Percentiles rank a stretch among this genome's conserved stretches.
phyloP scores from a whole-genome alignment of 2,888 invertebrate genomes.

The Drosophila buzzatii region DNA sequence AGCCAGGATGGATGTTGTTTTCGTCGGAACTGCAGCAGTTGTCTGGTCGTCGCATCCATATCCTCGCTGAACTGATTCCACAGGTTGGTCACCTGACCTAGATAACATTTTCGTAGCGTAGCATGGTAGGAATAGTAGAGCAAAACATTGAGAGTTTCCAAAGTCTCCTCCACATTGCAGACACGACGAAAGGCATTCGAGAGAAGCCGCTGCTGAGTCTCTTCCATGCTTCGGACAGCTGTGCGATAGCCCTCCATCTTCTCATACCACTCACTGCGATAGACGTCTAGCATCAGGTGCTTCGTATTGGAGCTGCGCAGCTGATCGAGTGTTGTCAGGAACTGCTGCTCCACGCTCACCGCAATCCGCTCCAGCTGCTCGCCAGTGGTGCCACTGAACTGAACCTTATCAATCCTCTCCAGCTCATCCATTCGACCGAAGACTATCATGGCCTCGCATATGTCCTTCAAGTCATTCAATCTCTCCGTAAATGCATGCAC shows the following conservation, averaged over 20 bases:
- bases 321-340: conserved; percentile 88
- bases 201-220: conserved; percentile 93
- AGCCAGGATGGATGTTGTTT: conserved; percentile 88
- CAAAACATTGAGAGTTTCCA: conserved; percentile 91
- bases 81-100: conserved; percentile 89
- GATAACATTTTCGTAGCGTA: conserved; percentile 89
- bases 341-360: conserved; percentile 90
- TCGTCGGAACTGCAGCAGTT: conserved; percentile 88
- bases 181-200: conserved; percentile 92
- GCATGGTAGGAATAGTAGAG: conserved; percentile 92
- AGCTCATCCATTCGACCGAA: conserved; percentile 94
- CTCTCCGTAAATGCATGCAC: conserved; percentile 94
- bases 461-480: conserved; percentile 93
- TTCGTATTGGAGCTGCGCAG: conserved; percentile 88
- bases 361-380: conserved; percentile 89
- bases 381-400: conserved; percentile 91
- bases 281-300: conserved; percentile 90
- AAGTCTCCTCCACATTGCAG: conserved; percentile 92
- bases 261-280: conserved; percentile 90
- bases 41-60: conserved; percentile 89
- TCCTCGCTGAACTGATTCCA: conserved; percentile 92
- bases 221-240: conserved; percentile 87
- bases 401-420: conserved; percentile 89
- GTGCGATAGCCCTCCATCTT: conserved; percentile 85
- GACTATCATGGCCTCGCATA: conserved; percentile 95